Evolutionary conservation across 2,113 vertebrate genomes (phyloP).

Genomic region (Lophotis ruficrista): DNA sequence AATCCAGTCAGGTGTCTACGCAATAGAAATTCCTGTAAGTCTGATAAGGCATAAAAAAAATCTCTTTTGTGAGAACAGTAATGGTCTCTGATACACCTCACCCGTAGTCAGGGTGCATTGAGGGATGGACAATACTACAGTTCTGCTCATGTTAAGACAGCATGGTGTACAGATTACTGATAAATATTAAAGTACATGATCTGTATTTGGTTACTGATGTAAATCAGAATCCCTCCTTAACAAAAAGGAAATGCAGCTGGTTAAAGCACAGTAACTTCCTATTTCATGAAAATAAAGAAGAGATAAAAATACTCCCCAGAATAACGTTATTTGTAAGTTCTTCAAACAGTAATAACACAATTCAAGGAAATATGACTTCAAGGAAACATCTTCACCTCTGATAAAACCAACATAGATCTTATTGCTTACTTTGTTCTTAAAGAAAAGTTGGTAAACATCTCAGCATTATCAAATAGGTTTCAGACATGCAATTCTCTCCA

Average conservation of each 20-base stretch:
- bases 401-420: neutral
- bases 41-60: neutral
- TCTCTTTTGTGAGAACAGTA: neutral
- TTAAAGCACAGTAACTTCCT: neutral
- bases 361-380: neutral
- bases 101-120: no score
- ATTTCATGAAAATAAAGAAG: neutral
- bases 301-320: neutral
- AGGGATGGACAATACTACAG: neutral
- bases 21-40: neutral
- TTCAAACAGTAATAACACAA: neutral
- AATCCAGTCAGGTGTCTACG: neutral
- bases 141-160: neutral
- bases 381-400: neutral
- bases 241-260: neutral
- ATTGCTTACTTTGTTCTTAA: neutral
- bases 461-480: neutral
- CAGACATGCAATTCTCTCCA: neutral
- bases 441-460: neutral
- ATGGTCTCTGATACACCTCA: neutral
- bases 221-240: neutral
- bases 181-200: neutral
- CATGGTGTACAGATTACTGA: neutral
- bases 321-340: neutral
- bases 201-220: neutral